Conservation (phyloP, 2,797 vertebrate genomes). For the Paedocypris micromegethes region DNA sequence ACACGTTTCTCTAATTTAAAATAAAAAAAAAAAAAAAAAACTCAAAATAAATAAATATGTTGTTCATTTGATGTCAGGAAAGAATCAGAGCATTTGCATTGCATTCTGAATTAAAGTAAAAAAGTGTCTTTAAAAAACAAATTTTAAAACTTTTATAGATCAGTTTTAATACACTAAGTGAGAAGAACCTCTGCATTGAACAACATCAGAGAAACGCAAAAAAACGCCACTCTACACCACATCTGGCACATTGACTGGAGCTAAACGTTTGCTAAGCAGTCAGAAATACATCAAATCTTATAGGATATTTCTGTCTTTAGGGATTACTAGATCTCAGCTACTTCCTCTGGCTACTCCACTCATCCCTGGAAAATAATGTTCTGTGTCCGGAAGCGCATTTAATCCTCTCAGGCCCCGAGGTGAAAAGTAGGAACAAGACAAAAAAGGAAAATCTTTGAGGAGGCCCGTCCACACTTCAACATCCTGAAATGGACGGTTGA, state of each 20-base stretch:
- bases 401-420: constrained; percentile 68
- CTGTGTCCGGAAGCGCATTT: constrained; percentile 63
- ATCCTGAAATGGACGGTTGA: constrained; percentile 61
- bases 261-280: constrained; percentile 62
- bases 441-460: constrained; percentile 49
- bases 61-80: too few species aligned
- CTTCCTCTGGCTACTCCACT: constrained; percentile 40
- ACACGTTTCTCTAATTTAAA: too few species aligned
- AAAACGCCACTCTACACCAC: too few species aligned
- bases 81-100: too few species aligned
- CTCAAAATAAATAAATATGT: background rate
- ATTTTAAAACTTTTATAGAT: too few species aligned
- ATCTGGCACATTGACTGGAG: background rate
- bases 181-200: too few species aligned
- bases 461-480: constrained; percentile 55
- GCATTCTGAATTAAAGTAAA: too few species aligned
- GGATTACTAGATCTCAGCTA: background rate
- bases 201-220: too few species aligned
- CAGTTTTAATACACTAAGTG: too few species aligned
- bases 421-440: constrained; percentile 63
- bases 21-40: background rate
- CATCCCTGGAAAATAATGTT: constrained; percentile 56
- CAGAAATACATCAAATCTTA: background rate
- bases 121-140: too few species aligned
- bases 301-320: constrained; percentile 2